These are phyloP conservation scores for Microchrysa polita DNA, from an alignment of 2,888 invertebrate genomes.

Conservation along the genomic window DNA sequence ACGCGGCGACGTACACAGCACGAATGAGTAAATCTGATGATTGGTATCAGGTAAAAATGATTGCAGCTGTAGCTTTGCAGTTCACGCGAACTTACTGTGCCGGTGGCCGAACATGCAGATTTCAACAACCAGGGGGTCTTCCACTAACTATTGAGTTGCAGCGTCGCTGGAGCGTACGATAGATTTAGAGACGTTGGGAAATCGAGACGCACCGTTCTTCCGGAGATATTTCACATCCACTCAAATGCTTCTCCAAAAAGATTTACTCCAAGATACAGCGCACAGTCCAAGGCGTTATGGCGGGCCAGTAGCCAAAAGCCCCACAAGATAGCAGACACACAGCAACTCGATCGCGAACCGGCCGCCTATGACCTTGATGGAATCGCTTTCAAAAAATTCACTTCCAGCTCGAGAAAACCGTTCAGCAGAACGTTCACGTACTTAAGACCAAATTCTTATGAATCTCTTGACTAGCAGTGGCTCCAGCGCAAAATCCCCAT, in stretches of 20 bases:
- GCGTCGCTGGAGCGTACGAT: not conserved
- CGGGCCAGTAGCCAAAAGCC: not conserved
- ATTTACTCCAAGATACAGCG: not conserved
- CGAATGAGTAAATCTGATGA: slow-evolving; percentile 1
- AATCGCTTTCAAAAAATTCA: not conserved
- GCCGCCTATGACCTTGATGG: slow-evolving; percentile 12
- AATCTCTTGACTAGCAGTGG: not conserved
- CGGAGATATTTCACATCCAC: not conserved
- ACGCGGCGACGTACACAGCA: slow-evolving; percentile 5
- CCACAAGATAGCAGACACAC: not conserved
- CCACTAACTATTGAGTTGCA: not conserved
- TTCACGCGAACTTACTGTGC: slow-evolving; percentile 9
- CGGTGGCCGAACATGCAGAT: slow-evolving; percentile 15
- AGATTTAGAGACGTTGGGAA: not conserved
- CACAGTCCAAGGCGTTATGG: not conserved
- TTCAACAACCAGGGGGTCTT: not conserved
- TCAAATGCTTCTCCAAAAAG: not conserved
- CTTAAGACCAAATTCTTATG: not conserved
- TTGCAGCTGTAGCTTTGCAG: not conserved
- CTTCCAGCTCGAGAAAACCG: slow-evolving; percentile 1
- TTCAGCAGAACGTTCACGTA: not conserved
- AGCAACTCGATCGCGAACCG: not conserved
- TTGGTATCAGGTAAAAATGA: slow-evolving; percentile 33
- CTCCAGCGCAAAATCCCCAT: no score
- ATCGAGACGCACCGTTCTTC: not conserved